A percentile compares a stretch with the other conserved stretches of the same genome.
Evolutionary conservation across 2,888 invertebrate genomes (phyloP).

Genomic region (Platynereis dumerilii): DNA sequence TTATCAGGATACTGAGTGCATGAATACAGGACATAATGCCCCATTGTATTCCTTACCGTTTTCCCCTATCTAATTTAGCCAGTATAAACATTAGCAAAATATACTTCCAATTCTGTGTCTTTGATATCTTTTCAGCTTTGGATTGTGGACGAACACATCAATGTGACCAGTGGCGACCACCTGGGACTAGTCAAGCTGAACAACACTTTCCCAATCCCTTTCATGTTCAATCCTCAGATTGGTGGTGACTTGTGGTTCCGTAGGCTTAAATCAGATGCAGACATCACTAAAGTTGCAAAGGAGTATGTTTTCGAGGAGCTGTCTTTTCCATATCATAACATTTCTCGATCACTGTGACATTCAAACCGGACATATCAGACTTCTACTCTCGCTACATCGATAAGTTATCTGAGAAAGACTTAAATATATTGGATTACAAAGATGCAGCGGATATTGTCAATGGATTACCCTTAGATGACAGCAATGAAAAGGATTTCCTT

Average conservation of each 20-base stretch:
- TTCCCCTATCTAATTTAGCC: too few species aligned
- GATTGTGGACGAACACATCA: slow-evolving; percentile 14
- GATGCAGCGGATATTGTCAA: too few species aligned
- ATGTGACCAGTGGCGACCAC: slow-evolving; percentile 14
- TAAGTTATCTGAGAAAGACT: too few species aligned
- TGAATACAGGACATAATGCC: too few species aligned
- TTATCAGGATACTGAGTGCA: too few species aligned
- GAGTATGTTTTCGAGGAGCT: slow-evolving; percentile 19
- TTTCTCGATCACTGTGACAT: slow-evolving; percentile 20
- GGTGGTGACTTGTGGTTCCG: slow-evolving; percentile 15
- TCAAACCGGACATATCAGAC: slow-evolving; percentile 8
- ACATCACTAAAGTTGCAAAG: slow-evolving; percentile 4
- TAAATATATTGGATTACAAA: too few species aligned
- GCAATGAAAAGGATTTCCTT: too few species aligned
- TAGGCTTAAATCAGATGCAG: too few species aligned
- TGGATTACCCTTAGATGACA: too few species aligned
- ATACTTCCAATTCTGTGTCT: background rate
- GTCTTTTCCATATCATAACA: slow-evolving; percentile 20
- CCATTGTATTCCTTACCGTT: too few species aligned
- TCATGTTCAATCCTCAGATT: slow-evolving; percentile 20
- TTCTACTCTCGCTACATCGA: too few species aligned
- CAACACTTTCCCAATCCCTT: slow-evolving; percentile 22
- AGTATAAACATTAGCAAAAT: too few species aligned
- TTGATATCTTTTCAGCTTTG: slow-evolving; percentile 11
- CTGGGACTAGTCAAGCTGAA: slow-evolving; percentile 19